Conservation (phyloP, 2,113 vertebrate species). For the Pseudopodoces humilis region DNA sequence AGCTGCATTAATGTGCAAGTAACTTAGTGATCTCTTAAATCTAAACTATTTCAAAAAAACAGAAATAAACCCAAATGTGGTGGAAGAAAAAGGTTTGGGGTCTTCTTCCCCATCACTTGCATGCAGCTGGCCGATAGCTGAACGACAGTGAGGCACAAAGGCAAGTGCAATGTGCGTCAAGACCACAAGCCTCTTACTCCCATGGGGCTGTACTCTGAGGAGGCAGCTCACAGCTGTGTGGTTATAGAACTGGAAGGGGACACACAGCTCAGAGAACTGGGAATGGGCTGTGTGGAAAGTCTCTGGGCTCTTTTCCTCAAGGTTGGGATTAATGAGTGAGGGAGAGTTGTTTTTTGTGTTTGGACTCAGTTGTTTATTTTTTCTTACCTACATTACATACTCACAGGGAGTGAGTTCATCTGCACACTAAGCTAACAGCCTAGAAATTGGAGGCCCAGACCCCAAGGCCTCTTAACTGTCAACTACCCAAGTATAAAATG, state of each 20-base stretch:
- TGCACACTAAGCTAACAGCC: too few relatives aligned
- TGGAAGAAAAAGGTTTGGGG: fast-evolving
- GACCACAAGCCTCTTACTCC: neutral
- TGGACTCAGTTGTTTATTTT: too few relatives aligned
- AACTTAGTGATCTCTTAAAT: neutral
- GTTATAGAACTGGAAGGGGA: neutral
- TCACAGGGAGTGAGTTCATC: too few relatives aligned
- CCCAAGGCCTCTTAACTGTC: too few relatives aligned
- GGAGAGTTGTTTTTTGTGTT: too few relatives aligned
- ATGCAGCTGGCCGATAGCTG: neutral
- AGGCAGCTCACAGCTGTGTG: neutral
- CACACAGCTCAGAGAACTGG: neutral
- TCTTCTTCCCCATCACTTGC: neutral
- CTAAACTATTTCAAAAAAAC: neutral
- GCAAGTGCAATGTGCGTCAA: neutral
- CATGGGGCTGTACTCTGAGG: neutral
- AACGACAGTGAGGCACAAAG: neutral
- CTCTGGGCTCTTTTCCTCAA: too few relatives aligned
- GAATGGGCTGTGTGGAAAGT: neutral
- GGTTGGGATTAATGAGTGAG: too few relatives aligned
- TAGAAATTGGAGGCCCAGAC: too few relatives aligned
- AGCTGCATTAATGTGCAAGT: neutral
- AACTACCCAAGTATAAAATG: too few relatives aligned
- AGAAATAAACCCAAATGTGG: neutral
- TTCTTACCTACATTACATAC: too few relatives aligned